These are phyloP conservation scores for Chanos chanos DNA, from an alignment of 2,797 vertebrate species.

Conservation along the genomic window DNA sequence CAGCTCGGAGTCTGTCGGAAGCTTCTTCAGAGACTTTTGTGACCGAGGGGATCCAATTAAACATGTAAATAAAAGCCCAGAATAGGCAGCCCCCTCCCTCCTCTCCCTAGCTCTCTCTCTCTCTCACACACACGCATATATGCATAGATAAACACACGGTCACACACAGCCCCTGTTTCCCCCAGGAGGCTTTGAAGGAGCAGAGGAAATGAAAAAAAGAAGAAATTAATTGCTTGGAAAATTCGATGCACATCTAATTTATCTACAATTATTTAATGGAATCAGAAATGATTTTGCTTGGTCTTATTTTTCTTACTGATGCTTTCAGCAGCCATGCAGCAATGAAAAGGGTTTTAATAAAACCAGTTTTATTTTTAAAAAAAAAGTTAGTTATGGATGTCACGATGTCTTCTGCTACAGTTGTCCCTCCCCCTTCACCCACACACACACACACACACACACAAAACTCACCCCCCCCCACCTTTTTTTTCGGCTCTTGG, in stretches of 20 bases:
- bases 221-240: constrained; percentile 60
- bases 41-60: constrained; percentile 41
- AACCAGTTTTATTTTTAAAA: constrained; percentile 57
- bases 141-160: neutral
- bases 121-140: constrained; percentile 2
- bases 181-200: constrained; percentile 36
- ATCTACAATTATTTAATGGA: constrained; percentile 64
- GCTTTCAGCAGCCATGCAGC: constrained; percentile 49
- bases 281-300: constrained; percentile 46
- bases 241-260: constrained; percentile 60
- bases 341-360: constrained; percentile 66
- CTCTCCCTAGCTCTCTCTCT: constrained; percentile 23
- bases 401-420: constrained; percentile 37
- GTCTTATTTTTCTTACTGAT: constrained; percentile 38
- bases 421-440: constrained; percentile 20
- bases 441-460: no score
- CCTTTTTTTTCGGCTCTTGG: constrained; percentile 51
- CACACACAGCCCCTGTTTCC: constrained; percentile 28
- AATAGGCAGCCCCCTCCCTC: constrained; percentile 21
- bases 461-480: no score
- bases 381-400: constrained; percentile 44
- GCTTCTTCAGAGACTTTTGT: constrained; percentile 34
- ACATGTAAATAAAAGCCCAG: constrained; percentile 39
- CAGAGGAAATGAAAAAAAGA: no score
- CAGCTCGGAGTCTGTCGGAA: constrained; percentile 36